Evolutionary conservation across 1,140 invertebrate genomes (phyloP).

Genomic region (Metaphire vulgaris): DNA sequence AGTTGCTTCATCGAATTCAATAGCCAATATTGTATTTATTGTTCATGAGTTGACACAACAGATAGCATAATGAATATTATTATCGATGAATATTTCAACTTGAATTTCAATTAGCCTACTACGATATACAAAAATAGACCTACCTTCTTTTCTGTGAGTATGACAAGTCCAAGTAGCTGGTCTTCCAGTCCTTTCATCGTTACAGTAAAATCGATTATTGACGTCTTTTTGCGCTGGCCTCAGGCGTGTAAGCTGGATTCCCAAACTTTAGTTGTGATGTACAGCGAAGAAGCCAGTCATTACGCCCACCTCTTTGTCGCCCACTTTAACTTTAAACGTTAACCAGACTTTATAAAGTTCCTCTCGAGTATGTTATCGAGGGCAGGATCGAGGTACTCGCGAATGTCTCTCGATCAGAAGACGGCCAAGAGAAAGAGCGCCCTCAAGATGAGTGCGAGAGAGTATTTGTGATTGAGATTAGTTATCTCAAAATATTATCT

Average conservation of each 20-base stretch:
- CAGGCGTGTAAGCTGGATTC: conserved; percentile 92
- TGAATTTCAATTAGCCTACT: too few relatives aligned
- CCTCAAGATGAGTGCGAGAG: conserved; percentile 87
- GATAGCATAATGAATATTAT: too few relatives aligned
- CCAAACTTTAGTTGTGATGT: conserved; percentile 92
- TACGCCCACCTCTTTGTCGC: conserved; percentile 93
- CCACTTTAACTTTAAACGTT: conserved; percentile 89
- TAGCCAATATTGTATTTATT: too few relatives aligned
- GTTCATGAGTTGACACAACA: too few relatives aligned
- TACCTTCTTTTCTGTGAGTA: conserved; percentile 81
- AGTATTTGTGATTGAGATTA: conserved; percentile 93
- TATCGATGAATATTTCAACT: too few relatives aligned
- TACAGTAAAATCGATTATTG: conserved; percentile 95
- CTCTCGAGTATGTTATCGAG: conserved; percentile 94
- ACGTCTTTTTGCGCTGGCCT: conserved; percentile 91
- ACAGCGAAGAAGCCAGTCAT: conserved; percentile 91
- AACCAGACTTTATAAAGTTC: conserved; percentile 95
- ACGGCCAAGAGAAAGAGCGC: conserved; percentile 84
- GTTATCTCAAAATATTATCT: conserved; percentile 64
- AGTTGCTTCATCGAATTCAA: too few relatives aligned
- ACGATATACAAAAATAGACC: too few relatives aligned
- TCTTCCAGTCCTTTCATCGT: conserved; percentile 95
- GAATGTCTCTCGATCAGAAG: conserved; percentile 90
- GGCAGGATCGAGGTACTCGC: conserved; percentile 88
- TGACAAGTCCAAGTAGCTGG: conserved; percentile 84